Evolutionary conservation across 2,113 vertebrate genomes (phyloP).

Genomic region (Pterocles orientalis): DNA sequence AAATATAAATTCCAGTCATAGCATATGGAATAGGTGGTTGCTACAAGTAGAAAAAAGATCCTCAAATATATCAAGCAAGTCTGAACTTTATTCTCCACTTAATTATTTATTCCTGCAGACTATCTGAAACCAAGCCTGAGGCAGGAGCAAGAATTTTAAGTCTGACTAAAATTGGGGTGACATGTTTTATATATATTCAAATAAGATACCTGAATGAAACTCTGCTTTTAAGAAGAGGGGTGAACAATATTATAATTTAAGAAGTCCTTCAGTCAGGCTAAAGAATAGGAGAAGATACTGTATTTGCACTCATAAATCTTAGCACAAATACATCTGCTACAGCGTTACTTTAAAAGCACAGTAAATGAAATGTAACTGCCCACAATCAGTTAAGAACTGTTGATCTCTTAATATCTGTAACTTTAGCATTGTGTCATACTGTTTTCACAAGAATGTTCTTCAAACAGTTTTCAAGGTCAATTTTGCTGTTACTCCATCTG

Average conservation of each 20-base stretch:
- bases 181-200: not conserved
- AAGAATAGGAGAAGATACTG: not conserved
- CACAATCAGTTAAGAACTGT: not conserved
- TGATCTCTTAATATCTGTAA: slow-evolving; percentile 57
- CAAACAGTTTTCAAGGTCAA: slow-evolving; percentile 66
- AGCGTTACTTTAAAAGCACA: not conserved
- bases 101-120: not conserved
- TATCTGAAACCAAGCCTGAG: not conserved
- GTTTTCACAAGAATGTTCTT: slow-evolving; percentile 55
- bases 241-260: not conserved
- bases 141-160: not conserved
- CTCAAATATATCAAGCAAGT: not conserved
- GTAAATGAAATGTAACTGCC: not conserved
- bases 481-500: slow-evolving; percentile 58
- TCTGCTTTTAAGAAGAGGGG: not conserved
- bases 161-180: not conserved
- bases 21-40: not conserved
- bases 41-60: not conserved
- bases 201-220: not conserved
- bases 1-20: not conserved
- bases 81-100: not conserved
- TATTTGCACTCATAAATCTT: not conserved
- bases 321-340: not conserved
- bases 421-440: slow-evolving; percentile 38
- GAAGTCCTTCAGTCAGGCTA: not conserved